Evolutionary conservation across 2,888 invertebrate genomes (phyloP).

Genomic region (Drosophila paracracens): DNA sequence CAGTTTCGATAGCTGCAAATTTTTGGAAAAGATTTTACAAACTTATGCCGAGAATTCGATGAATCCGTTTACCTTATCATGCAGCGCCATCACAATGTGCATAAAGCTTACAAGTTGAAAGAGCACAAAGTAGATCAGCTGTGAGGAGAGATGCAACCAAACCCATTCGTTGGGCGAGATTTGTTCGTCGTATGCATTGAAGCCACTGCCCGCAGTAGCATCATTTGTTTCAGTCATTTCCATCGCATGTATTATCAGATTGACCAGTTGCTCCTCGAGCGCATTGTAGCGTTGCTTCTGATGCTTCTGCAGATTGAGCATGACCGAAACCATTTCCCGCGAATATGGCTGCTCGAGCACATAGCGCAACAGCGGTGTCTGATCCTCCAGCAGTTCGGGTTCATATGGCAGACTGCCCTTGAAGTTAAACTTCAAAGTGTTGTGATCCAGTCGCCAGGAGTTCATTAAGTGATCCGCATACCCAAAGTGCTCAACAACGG

Average conservation of each 20-base stretch:
- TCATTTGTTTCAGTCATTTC: constrained; percentile 92
- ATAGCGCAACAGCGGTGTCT: constrained; percentile 93
- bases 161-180: constrained; percentile 88
- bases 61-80: constrained; percentile 89
- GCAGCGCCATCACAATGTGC: constrained; percentile 94
- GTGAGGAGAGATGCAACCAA: constrained; percentile 97
- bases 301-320: constrained; percentile 97
- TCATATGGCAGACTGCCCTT: constrained; percentile 94
- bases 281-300: constrained; percentile 94
- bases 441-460: constrained; percentile 96
- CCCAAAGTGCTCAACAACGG: constrained; percentile 96
- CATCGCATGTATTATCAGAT: constrained; percentile 95
- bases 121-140: constrained; percentile 96
- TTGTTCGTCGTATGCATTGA: constrained; percentile 86
- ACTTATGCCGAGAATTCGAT: neutral
- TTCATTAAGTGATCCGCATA: constrained; percentile 95
- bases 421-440: constrained; percentile 88
- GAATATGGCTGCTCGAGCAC: constrained; percentile 98
- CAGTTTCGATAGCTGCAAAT: constrained; percentile 88
- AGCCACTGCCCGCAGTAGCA: constrained; percentile 79
- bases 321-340: constrained; percentile 97
- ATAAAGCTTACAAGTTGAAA: constrained; percentile 97
- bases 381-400: constrained; percentile 94
- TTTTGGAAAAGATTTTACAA: neutral
- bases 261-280: constrained; percentile 96